phyloP scores from a whole-genome alignment of 2,797 vertebrate species.

The Varecia variegata region DNA sequence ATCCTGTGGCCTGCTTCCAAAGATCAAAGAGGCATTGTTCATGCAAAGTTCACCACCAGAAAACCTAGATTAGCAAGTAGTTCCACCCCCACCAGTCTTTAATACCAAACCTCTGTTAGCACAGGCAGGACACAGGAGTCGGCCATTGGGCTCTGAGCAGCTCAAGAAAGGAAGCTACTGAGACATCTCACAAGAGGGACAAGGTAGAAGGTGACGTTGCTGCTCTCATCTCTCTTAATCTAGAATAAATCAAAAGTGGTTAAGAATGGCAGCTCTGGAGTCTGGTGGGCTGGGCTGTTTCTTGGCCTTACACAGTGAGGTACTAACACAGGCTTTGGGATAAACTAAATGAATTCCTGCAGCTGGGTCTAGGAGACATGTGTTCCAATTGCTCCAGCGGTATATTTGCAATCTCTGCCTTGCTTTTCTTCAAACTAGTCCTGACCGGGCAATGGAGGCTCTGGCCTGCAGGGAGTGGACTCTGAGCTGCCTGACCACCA shows the following conservation, averaged over 20 bases:
- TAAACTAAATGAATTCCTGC: not conserved
- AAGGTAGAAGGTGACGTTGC: not conserved
- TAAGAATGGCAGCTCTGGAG: not conserved
- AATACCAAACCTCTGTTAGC: constrained; percentile 51
- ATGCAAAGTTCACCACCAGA: constrained; percentile 57
- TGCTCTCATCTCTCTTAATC: not conserved
- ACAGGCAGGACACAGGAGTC: not conserved
- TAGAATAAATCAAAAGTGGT: not conserved
- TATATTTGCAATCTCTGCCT: not conserved
- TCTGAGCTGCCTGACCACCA: not conserved
- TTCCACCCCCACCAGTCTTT: constrained; percentile 7
- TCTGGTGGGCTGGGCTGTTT: not conserved
- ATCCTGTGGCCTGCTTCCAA: constrained; percentile 28
- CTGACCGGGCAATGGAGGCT: not conserved
- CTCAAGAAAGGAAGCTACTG: not conserved
- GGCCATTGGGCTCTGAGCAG: not conserved
- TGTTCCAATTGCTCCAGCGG: accelerated
- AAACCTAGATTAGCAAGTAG: constrained; percentile 61
- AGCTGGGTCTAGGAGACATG: not conserved
- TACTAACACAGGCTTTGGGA: accelerated
- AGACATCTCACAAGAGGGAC: not conserved
- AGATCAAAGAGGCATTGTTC: constrained; percentile 69
- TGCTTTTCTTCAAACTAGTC: not conserved
- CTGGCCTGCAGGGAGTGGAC: not conserved
- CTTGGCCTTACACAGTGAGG: not conserved